Conservation (phyloP, 2,888 invertebrate genomes). For the Dorcus parallelipipedus region DNA sequence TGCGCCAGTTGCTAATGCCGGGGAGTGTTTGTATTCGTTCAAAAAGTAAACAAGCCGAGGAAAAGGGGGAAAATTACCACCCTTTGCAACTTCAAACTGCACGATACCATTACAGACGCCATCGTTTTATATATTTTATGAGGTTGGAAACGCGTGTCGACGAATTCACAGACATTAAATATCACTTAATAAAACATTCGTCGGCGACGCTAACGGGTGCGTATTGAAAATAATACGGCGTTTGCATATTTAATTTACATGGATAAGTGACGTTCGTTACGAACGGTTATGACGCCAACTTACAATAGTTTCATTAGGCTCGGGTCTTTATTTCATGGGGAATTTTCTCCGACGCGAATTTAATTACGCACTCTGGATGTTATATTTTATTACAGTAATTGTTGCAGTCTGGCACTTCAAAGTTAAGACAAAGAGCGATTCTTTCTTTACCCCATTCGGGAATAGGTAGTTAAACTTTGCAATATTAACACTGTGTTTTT, state of each 20-base stretch:
- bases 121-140: slow-evolving; percentile 40
- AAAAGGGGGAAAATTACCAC: slow-evolving; percentile 20
- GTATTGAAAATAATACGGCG: background rate
- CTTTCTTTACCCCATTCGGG: too few species aligned
- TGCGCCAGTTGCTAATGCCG: background rate
- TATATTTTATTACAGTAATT: too few species aligned
- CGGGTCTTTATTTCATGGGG: too few species aligned
- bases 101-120: slow-evolving; percentile 36
- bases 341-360: too few species aligned
- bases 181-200: slow-evolving; percentile 39
- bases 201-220: slow-evolving; percentile 11
- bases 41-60: background rate
- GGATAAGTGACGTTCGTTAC: too few species aligned
- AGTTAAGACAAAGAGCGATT: too few species aligned
- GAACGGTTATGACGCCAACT: too few species aligned
- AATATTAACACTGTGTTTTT: too few species aligned
- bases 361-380: too few species aligned
- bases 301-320: too few species aligned
- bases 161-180: slow-evolving; percentile 39
- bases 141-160: slow-evolving; percentile 38
- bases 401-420: too few species aligned
- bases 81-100: slow-evolving; percentile 29
- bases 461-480: too few species aligned
- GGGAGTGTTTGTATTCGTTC: background rate
- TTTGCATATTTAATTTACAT: background rate